Percentiles rank a stretch among this genome's conserved stretches.
Evolutionary conservation across 2,113 vertebrate genomes (phyloP).

Genomic region (Rostratula benghalensis): DNA sequence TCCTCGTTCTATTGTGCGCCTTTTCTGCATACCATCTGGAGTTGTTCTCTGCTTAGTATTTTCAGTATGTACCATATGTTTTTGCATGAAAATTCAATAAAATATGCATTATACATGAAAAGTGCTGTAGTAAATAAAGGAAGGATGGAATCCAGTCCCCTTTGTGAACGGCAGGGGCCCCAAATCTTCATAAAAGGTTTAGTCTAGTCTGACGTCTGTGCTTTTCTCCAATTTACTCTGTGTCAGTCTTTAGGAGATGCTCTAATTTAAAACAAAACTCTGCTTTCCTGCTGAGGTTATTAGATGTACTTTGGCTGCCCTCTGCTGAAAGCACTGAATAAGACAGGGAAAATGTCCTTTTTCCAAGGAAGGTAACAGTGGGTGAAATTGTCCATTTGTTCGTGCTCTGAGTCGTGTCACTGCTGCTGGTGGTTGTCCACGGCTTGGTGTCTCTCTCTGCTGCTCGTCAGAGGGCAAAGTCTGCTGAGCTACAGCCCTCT

Average conservation of each 20-base stretch:
- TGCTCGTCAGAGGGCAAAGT: background rate
- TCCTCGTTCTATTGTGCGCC: constrained; percentile 50
- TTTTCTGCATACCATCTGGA: constrained; percentile 66
- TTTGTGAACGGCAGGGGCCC: constrained; percentile 50
- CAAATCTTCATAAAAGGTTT: constrained; percentile 64
- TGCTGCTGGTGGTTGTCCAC: background rate
- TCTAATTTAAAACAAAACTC: constrained; percentile 52
- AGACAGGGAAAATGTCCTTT: background rate
- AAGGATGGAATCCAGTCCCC: constrained; percentile 36
- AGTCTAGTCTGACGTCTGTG: constrained; percentile 57
- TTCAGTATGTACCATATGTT: constrained; percentile 68
- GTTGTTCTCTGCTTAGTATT: constrained; percentile 67
- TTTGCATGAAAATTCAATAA: constrained; percentile 70
- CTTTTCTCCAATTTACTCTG: constrained; percentile 43
- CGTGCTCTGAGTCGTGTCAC: rapidly evolving
- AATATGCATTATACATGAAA: constrained; percentile 67
- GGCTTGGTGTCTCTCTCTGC: background rate
- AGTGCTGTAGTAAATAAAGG: constrained; percentile 63
- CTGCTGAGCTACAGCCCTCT: background rate
- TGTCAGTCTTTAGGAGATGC: constrained; percentile 37
- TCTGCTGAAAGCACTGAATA: constrained; percentile 67
- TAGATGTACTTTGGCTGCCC: constrained; percentile 71
- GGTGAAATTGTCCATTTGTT: background rate
- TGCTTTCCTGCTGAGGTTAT: background rate
- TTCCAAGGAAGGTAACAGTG: background rate